Evolutionary conservation across 2,113 vertebrate genomes (phyloP).

Genomic region (Euleptes europaea): DNA sequence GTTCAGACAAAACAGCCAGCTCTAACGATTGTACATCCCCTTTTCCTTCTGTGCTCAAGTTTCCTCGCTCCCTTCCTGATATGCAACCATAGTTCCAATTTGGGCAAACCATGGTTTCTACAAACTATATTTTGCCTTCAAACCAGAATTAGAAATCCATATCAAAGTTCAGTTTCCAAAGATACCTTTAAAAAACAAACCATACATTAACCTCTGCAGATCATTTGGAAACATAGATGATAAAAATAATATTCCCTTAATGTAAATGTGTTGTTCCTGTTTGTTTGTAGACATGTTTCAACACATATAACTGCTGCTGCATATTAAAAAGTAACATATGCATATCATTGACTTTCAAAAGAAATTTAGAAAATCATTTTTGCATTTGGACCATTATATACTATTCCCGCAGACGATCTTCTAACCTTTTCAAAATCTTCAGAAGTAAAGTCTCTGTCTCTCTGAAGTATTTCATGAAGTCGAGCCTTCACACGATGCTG

Average conservation of each 20-base stretch:
- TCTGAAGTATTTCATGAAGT: slow-evolving; percentile 89
- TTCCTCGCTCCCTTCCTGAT: too few species aligned
- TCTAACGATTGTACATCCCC: too few species aligned
- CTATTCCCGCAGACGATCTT: not conserved
- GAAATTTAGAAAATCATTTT: not conserved
- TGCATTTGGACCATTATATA: not conserved
- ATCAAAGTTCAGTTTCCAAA: too few species aligned
- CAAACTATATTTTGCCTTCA: too few species aligned
- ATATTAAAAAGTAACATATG: not conserved
- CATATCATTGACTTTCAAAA: not conserved
- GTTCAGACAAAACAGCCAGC: not conserved
- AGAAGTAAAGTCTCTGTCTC: slow-evolving; percentile 84
- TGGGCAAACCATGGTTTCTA: too few species aligned
- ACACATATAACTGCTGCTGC: not conserved
- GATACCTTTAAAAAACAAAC: not conserved
- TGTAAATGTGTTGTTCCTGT: too few species aligned
- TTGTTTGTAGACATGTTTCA: not conserved
- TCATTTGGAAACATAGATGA: too few species aligned
- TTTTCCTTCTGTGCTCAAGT: too few species aligned
- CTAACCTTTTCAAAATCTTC: slow-evolving; percentile 89
- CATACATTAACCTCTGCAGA: not conserved
- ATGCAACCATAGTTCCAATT: too few species aligned
- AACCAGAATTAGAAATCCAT: too few species aligned
- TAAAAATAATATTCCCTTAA: not conserved
- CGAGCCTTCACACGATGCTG: slow-evolving; percentile 89